phyloP scores from a whole-genome alignment of 2,113 vertebrate species.

The Podarcis muralis region DNA sequence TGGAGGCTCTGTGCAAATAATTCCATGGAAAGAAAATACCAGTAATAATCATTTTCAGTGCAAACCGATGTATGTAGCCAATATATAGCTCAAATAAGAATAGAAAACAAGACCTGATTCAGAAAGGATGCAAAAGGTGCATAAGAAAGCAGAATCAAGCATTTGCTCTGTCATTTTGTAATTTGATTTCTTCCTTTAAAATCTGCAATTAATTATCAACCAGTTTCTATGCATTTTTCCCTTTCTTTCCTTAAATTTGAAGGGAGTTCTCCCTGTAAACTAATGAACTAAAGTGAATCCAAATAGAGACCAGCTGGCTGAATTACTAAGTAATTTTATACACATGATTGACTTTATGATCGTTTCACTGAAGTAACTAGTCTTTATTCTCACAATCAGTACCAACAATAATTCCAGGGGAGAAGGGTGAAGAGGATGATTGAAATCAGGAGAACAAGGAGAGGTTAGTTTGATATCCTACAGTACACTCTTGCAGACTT shows the following conservation, averaged over 20 bases:
- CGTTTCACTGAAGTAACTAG: conserved; percentile 89
- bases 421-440: conserved; percentile 72
- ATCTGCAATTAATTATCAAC: conserved; percentile 81
- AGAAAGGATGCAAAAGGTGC: conserved; percentile 52
- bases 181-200: conserved; percentile 74
- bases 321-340: conserved; percentile 92
- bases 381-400: conserved; percentile 93
- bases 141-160: conserved; percentile 55
- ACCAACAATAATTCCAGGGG: conserved; percentile 82
- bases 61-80: conserved; percentile 36
- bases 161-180: conserved; percentile 54
- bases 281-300: conserved; percentile 82
- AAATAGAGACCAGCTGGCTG: conserved; percentile 89
- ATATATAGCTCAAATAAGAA: conserved; percentile 42
- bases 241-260: conserved; percentile 78
- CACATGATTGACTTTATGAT: conserved; percentile 97
- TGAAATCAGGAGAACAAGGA: conserved; percentile 79
- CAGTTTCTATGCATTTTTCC: conserved; percentile 77
- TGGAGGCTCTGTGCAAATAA: conserved; percentile 41
- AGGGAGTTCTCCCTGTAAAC: conserved; percentile 79
- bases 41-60: neutral
- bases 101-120: conserved; percentile 54
- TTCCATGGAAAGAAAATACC: conserved; percentile 10
- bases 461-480: conserved; percentile 76
- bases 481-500: conserved; percentile 69